Base-by-base conservation (phyloP, 2,113 vertebrate genomes). In the Porphyrio hochstetteri region DNA sequence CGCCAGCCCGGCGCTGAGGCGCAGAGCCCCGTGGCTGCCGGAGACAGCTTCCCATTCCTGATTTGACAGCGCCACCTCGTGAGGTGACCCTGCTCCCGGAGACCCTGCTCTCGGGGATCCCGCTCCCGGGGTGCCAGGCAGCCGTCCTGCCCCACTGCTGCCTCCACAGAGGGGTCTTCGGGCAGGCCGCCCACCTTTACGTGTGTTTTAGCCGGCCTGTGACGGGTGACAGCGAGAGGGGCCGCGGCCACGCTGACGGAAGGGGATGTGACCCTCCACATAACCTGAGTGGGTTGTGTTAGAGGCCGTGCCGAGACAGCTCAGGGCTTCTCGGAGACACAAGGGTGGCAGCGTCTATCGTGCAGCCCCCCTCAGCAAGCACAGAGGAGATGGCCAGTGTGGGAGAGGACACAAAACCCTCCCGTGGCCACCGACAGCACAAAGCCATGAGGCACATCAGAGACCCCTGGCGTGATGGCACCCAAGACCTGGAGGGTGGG, bases 21-120 rank as follows among this genome's bases (percentile, higher is more conserved):
- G 57, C 74, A 1, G 72, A 68, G 61, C n/a, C 33, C 21, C 5
- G 38, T 10, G 12, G 53, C 69, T 28, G 52, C 35, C 3, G 48
- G 29, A 42, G 59, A 11, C 85, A 20, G 53, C 40, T 28, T 55
- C 14, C 0, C 44, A 80, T 95, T 93, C 77, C 72, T 91, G 89
- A 16, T 93, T 57, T 82, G 77, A 78, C 61, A 95, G 95, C 87
- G 90, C 97, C 97, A 96, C 80, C 97, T 96, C 28, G 83, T 82
- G 96, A 86, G 76, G 70, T 68, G 92, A 15, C 88, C 44, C 69
- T 3, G 55, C 82, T 90, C 6, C 38, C 14, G 79, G 61, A 40
- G 40, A 31, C 46, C 16, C 7, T 42, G 25, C 3, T 18, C 44
- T 18, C 15, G 79, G 67, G 46, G 40, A 33, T 11, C 19, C 7